Evolutionary conservation across 2,113 vertebrate genomes (phyloP), one percentile per base, ranked within the genome.

Genomic region (Micronycteris hirsuta): DNA sequence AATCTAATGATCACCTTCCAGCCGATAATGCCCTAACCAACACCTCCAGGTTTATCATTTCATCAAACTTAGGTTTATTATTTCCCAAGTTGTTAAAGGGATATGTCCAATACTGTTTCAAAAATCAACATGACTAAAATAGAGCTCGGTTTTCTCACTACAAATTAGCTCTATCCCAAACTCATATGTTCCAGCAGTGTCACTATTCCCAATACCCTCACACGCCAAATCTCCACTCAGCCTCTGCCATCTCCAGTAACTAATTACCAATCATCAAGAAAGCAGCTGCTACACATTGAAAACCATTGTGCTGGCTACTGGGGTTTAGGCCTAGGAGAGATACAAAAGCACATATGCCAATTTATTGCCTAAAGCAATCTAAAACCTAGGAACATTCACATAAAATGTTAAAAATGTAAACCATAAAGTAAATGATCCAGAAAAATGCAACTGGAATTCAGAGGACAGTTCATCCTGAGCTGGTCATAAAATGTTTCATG

Each of bases 371-470:
- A 58, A 74, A 81, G 49, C 33, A 65, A 47, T 17, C 82, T 95
- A 85, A 91, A 63, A 89, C 86, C 49, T 76, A 83, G 36, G 16
- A 36, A 9, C 74, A 47, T 43, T 80, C 80, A 92, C 67, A 89
- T 43, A 38, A 91, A 63, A 70, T 68, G 11, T 76, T 70, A 76
- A 70, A 68, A 93, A 76, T 86, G 36, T 71, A 93, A 93, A 38
- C 68, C 78, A 93, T 71, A 63, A 86, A 94, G 67, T 93, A 96
- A 94, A 93, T 67, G 56, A 95, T 33, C 70, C 92, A 81, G 43
- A 92, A 86, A 92, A 92, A 92, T 9, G 24, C 43, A 67, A 95
- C 68, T 70, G 31, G 49, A 95, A 93, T 82, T 95, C 70, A 93
- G 17, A 45, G 28, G 47, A 84, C 36, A 89, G 49, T 76, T 89